phyloP scores from a whole-genome alignment of 2,113 vertebrate species.

The Dicrurus megarhynchus region DNA sequence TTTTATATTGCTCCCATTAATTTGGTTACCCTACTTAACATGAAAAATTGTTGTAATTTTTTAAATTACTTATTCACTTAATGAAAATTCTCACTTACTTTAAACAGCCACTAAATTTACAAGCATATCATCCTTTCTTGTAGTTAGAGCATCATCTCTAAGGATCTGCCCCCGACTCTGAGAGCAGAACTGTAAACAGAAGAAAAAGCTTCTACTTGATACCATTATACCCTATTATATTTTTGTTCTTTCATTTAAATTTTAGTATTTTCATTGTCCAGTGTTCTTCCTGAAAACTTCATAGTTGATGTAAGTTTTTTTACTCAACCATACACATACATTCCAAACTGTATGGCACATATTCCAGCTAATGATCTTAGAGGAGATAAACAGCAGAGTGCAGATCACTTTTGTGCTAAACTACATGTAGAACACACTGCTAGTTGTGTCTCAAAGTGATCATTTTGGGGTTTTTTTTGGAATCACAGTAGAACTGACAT shows the following conservation, averaged over 20 bases:
- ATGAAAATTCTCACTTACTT: not conserved
- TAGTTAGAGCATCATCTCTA: not conserved
- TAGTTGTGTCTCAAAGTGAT: not conserved
- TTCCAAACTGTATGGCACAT: not conserved
- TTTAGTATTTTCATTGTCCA: not conserved
- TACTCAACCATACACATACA: not conserved
- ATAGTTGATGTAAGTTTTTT: not conserved
- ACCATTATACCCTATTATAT: not conserved
- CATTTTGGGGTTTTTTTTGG: not conserved
- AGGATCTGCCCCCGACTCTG: not conserved
- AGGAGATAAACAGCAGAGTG: not conserved
- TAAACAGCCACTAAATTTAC: not conserved
- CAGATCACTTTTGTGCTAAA: not conserved
- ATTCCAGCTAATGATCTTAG: not conserved
- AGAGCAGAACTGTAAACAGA: not conserved
- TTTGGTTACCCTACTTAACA: not conserved
- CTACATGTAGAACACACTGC: not conserved
- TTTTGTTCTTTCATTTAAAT: not conserved
- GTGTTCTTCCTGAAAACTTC: not conserved
- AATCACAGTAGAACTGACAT: not conserved
- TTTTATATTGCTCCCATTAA: not conserved
- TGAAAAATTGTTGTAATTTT: not conserved
- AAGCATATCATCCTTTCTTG: not conserved
- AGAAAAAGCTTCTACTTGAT: not conserved
- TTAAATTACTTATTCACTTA: not conserved